phyloP scores from a whole-genome alignment of 2,888 invertebrate genomes.

The Diplazon laetatorius region DNA sequence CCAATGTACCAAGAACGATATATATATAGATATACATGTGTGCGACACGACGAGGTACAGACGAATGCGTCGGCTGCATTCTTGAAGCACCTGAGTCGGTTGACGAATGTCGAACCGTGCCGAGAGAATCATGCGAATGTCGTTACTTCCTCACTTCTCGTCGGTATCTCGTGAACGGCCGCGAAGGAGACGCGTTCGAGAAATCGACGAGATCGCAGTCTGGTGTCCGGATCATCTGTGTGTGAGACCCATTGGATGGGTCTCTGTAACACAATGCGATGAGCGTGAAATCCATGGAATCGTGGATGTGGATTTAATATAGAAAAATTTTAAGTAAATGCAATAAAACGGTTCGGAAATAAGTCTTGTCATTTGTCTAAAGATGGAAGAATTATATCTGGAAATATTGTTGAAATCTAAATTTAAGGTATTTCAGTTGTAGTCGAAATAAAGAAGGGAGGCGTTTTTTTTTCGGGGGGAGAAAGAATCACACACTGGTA shows the following conservation, averaged over 20 bases:
- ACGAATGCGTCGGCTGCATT: constrained; percentile 38
- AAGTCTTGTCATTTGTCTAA: too few relatives aligned
- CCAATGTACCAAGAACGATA: constrained; percentile 1
- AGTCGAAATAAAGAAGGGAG: too few relatives aligned
- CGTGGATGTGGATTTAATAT: too few relatives aligned
- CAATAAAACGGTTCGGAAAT: too few relatives aligned
- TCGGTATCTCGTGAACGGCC: constrained; percentile 8
- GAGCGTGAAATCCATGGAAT: too few relatives aligned
- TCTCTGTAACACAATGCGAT: background rate
- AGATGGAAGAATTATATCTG: too few relatives aligned
- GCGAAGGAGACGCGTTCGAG: background rate
- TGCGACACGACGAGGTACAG: background rate
- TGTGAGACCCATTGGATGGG: constrained; percentile 1
- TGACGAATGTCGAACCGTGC: constrained; percentile 19
- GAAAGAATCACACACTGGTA: too few relatives aligned
- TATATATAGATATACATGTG: too few relatives aligned
- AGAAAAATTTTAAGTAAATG: too few relatives aligned
- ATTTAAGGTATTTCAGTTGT: too few relatives aligned
- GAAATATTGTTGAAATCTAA: too few relatives aligned
- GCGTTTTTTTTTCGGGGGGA: too few relatives aligned
- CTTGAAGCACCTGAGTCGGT: constrained; percentile 31
- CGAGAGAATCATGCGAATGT: constrained; percentile 14
- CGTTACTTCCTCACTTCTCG: constrained; percentile 8
- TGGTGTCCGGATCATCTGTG: background rate
- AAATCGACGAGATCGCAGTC: constrained; percentile 20